Percentiles rank a stretch among this genome's conserved stretches.
Conservation (phyloP, 2,888 invertebrate species). For the Ophraella communa region DNA sequence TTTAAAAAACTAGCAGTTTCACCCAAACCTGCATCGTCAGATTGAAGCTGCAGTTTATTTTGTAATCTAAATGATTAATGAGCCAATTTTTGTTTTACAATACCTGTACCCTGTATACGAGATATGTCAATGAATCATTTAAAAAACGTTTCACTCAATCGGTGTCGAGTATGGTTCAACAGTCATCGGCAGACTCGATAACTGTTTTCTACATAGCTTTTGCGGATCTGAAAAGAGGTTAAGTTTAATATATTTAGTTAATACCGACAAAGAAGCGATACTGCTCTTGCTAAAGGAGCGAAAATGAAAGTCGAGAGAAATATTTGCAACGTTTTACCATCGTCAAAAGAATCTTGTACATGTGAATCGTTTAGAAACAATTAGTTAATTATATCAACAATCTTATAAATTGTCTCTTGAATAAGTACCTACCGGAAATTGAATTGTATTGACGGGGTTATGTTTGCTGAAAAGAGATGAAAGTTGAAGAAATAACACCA, state of each 20-base stretch:
- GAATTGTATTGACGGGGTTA: too few species aligned
- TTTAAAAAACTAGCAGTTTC: too few species aligned
- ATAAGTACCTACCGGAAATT: too few species aligned
- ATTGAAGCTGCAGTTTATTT: too few species aligned
- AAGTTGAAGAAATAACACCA: too few species aligned
- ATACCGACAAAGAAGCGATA: constrained; percentile 25
- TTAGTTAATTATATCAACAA: too few species aligned
- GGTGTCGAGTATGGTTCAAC: constrained; percentile 37
- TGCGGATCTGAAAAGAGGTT: constrained; percentile 39
- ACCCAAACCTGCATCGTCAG: too few species aligned
- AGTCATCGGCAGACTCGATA: neutral
- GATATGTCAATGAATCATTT: neutral
- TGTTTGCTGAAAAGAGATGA: too few species aligned
- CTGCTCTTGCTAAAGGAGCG: neutral
- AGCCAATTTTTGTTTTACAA: too few species aligned
- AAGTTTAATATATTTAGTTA: constrained; percentile 23
- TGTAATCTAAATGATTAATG: too few species aligned
- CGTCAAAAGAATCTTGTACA: neutral
- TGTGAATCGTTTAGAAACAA: too few species aligned
- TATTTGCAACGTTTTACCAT: neutral
- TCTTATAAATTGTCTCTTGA: too few species aligned
- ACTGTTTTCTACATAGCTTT: constrained; percentile 30
- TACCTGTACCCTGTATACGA: neutral
- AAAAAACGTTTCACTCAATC: constrained; percentile 14
- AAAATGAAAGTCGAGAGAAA: constrained; percentile 10